phyloP scores from a whole-genome alignment of 2,113 vertebrate species.

The Ctenodactylus gundi region DNA sequence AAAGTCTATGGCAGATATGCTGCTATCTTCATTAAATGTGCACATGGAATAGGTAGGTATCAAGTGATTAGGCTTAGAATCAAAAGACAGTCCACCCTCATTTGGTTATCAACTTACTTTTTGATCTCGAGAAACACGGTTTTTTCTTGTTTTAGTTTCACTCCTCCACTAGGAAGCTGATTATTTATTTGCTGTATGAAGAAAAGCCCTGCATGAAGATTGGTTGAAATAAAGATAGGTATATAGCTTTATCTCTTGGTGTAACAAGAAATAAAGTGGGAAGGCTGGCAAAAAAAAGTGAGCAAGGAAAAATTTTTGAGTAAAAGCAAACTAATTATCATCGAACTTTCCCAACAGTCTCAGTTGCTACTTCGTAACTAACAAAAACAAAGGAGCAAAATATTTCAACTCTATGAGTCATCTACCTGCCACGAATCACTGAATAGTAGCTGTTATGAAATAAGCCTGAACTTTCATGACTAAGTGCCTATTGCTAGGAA shows the following conservation, averaged over 20 bases:
- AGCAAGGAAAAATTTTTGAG: not conserved
- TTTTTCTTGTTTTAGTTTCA: too few species aligned
- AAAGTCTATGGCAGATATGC: not conserved
- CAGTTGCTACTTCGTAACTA: not conserved
- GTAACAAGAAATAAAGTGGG: not conserved
- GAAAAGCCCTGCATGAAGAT: not conserved
- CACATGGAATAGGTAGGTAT: not conserved
- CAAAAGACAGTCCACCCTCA: not conserved
- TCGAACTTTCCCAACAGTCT: not conserved
- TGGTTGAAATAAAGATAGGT: not conserved
- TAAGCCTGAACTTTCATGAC: not conserved
- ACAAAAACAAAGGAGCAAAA: not conserved
- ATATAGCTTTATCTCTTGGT: not conserved
- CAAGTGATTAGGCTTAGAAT: not conserved
- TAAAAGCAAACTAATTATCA: not conserved
- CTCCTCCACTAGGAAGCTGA: not conserved
- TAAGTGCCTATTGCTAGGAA: not conserved
- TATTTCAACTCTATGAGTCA: not conserved
- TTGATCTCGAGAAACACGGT: not conserved
- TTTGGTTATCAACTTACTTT: not conserved
- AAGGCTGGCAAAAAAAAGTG: not conserved
- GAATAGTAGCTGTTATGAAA: not conserved
- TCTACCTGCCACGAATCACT: not conserved
- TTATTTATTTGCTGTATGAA: not conserved
- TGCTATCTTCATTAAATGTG: not conserved